Percentiles rank a stretch among this genome's conserved stretches.
These are phyloP conservation scores for Zenarchopterus dispar DNA, from an alignment of 2,797 vertebrate species.

Conservation along the genomic window DNA sequence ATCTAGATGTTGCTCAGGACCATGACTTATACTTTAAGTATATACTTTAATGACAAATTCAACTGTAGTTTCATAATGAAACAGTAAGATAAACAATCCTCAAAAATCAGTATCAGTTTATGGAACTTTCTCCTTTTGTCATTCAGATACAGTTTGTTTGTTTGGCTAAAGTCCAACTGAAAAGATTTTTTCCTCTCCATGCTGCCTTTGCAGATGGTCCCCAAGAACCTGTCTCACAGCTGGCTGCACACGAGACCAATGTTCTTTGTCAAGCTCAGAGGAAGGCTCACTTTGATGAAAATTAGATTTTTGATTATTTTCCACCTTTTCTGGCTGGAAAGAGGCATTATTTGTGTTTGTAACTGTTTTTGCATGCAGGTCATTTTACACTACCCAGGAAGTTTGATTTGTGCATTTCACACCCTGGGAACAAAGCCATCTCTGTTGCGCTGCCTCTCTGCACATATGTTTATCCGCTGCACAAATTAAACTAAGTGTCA, in stretches of 20 bases:
- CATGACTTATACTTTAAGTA: too few relatives aligned
- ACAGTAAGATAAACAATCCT: too few relatives aligned
- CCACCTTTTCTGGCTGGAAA: neutral
- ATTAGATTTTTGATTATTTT: slow-evolving; percentile 2
- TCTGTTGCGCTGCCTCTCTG: neutral
- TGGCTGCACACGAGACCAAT: neutral
- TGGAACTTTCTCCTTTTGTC: neutral
- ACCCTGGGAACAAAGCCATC: neutral
- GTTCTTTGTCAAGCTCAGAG: neutral
- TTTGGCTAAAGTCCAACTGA: neutral
- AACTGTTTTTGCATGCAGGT: slow-evolving; percentile 1
- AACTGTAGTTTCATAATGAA: too few relatives aligned
- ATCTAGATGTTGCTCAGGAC: too few relatives aligned
- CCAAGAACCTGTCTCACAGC: slow-evolving; percentile 2
- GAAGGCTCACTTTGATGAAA: neutral
- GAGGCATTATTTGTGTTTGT: neutral
- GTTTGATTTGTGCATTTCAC: neutral
- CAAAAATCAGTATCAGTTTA: neutral
- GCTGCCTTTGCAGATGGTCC: neutral
- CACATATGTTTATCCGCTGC: neutral
- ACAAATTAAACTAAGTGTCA: neutral
- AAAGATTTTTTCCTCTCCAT: neutral
- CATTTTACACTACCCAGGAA: neutral
- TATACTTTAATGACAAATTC: too few relatives aligned
- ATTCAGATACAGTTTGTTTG: neutral